These are phyloP conservation scores for Raja brachyura DNA, from an alignment of 2,113 vertebrate genomes.

Conservation along the genomic window DNA sequence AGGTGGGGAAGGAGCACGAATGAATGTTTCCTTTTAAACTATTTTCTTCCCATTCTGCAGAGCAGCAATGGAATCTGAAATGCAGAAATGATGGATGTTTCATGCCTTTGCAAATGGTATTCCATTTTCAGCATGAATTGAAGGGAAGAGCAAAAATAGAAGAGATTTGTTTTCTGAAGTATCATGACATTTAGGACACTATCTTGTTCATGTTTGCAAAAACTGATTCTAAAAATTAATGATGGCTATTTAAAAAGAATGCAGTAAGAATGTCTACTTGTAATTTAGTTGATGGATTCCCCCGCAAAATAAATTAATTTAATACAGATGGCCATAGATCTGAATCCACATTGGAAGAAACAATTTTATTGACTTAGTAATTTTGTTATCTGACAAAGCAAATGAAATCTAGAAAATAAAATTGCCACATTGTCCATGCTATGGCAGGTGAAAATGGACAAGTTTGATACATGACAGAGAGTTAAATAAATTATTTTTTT, in stretches of 20 bases:
- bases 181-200: neutral
- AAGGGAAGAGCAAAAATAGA: neutral
- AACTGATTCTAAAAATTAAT: neutral
- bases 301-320: neutral
- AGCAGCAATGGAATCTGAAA: neutral
- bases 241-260: neutral
- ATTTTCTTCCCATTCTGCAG: neutral
- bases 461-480: neutral
- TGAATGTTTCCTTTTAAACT: neutral
- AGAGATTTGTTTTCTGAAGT: neutral
- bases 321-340: neutral
- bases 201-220: neutral
- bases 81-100: too few relatives aligned
- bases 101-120: too few relatives aligned
- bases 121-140: too few relatives aligned
- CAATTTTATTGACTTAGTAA: neutral
- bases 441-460: neutral
- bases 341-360: neutral
- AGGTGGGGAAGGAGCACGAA: neutral
- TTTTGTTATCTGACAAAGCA: neutral
- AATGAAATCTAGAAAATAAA: neutral
- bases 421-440: neutral
- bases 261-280: neutral
- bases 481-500: neutral
- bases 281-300: neutral